Evolutionary conservation across 2,888 invertebrate species (phyloP), one percentile per base, ranked within the genome.

Genomic region (Nymphalis urticae): DNA sequence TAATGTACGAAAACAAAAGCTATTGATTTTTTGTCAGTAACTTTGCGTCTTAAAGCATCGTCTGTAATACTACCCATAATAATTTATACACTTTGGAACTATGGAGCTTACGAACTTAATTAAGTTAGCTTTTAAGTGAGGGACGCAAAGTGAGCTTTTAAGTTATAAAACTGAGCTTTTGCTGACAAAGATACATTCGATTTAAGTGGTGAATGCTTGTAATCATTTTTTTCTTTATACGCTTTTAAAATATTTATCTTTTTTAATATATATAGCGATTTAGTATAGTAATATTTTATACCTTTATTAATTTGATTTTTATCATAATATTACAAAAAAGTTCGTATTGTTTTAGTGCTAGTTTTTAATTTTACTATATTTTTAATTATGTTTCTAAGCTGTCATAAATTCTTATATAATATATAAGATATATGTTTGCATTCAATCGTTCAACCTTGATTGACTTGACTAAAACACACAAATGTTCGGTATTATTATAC

Each of bases 51-150:
- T 32, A 13, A 64, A 70, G 65, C 69, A 48, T 50, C 48, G 64
- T 51, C 54, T 19, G 36, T 66, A 74, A 75, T 73, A 74, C 69
- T 75, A 73, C 71, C 73, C 72, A 72, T 75, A 77, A 74, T 77
- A 79, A 77, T 75, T 75, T 75, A 76, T 74, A 75, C 66, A 71
- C 75, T 75, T 71, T 69, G 67, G 60, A 75, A 76, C 75, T 76
- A 64, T 51, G 51, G 56, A 48, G 73, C 72, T 65, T 63, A 32
- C 66, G 69, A 73, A 72, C 72, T 75, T 74, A 73, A 74, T 73
- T 69, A 66, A 72, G 63, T 69, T 64, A 63, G 48, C 42, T 67
- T 63, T 61, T 58, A 72, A 72, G 71, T 72, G 59, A 50, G 61
- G 56, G 60, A 48, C 27, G 27, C 42, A 53, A 66, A 73, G 68